Conservation (phyloP, 2,113 vertebrate genomes). For the Pyrgilauda ruficollis region DNA sequence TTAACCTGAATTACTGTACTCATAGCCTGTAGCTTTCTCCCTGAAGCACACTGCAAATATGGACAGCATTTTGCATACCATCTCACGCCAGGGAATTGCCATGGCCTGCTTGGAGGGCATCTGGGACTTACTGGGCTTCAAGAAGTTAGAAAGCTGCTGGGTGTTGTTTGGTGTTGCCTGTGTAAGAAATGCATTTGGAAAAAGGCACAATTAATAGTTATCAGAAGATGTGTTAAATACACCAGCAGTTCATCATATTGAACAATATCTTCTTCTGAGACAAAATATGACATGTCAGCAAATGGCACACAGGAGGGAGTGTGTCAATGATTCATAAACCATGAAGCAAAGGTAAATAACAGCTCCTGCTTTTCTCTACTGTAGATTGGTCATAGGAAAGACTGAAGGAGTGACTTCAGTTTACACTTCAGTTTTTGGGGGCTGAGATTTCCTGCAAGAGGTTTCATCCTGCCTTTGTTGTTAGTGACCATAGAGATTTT, state of each 20-base stretch:
- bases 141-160: background rate
- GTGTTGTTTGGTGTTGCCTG: background rate
- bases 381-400: background rate
- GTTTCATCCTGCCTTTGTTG: background rate
- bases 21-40: background rate
- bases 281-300: background rate
- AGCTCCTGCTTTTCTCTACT: background rate
- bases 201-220: background rate
- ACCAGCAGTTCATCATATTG: background rate
- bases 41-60: background rate
- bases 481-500: background rate
- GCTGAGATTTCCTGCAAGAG: background rate
- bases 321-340: background rate
- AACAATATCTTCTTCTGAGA: background rate
- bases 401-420: background rate
- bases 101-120: background rate
- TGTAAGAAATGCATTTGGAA: background rate
- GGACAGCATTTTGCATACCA: background rate
- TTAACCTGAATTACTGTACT: background rate
- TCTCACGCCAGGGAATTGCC: background rate
- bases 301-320: background rate
- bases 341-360: background rate
- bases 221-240: background rate
- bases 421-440: fast-evolving
- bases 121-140: background rate